Percentiles rank a stretch among this genome's conserved stretches.
These are phyloP conservation scores for Teleogryllus oceanicus DNA, from an alignment of 2,888 invertebrate genomes.

Conservation along the genomic window DNA sequence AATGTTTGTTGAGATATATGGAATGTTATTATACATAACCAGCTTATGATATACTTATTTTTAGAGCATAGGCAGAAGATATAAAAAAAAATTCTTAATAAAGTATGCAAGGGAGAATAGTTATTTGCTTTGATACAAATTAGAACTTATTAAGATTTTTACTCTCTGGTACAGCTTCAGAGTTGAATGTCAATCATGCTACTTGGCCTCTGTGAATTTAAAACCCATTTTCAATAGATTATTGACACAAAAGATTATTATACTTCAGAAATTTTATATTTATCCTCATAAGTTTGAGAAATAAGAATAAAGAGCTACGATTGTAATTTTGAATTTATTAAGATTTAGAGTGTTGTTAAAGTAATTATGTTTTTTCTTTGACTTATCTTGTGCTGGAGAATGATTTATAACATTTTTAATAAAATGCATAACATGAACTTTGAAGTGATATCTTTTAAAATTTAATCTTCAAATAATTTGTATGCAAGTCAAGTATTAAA, in stretches of 20 bases:
- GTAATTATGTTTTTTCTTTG: not conserved
- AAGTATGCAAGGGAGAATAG: not conserved
- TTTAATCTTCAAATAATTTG: not conserved
- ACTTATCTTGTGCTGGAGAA: slow-evolving; percentile 6
- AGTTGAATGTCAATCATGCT: slow-evolving; percentile 12
- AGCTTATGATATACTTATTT: slow-evolving; percentile 18
- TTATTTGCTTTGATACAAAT: slow-evolving; percentile 10
- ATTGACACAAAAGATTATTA: not conserved
- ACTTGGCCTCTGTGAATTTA: slow-evolving; percentile 8
- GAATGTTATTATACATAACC: not conserved
- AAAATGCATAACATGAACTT: not conserved
- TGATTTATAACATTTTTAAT: slow-evolving; percentile 18
- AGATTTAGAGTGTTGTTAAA: slow-evolving; percentile 4
- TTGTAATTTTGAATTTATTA: too few species aligned
- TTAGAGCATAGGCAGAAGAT: slow-evolving; percentile 10
- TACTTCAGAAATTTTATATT: not conserved
- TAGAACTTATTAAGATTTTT: not conserved
- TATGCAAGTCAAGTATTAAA: not conserved
- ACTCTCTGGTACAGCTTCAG: slow-evolving; percentile 10
- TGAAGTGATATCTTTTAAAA: not conserved
- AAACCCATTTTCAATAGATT: slow-evolving; percentile 3
- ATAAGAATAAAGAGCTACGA: not conserved
- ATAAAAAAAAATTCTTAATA: not conserved
- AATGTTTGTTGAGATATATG: slow-evolving; percentile 11
- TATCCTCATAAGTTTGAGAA: not conserved